Conservation (phyloP, 2,113 vertebrate genomes). For the Setophaga petechia region DNA sequence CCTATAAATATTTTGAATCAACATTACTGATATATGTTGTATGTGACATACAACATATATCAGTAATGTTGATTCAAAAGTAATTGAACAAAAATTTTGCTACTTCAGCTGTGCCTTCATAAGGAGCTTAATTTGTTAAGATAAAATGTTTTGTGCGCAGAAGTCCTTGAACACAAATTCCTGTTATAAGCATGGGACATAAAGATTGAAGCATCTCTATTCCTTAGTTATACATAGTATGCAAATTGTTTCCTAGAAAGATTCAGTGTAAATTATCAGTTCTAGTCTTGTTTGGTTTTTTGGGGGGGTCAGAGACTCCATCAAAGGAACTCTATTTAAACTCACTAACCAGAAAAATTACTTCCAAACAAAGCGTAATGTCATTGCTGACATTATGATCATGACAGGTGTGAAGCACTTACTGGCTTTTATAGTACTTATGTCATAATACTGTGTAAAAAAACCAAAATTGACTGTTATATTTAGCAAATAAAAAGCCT, state of each 20-base stretch:
- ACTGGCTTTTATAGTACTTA: background rate
- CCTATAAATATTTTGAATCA: too few relatives aligned
- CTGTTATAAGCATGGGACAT: background rate
- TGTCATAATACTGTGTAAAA: background rate
- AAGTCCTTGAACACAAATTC: background rate
- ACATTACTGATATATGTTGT: too few relatives aligned
- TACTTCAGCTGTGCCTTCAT: background rate
- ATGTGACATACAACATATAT: background rate
- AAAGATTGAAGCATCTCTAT: background rate
- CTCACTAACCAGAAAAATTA: background rate
- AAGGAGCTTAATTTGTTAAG: background rate
- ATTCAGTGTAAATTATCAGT: background rate
- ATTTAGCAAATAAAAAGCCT: constrained; percentile 35
- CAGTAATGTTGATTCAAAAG: background rate
- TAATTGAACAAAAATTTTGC: background rate
- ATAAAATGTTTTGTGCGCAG: background rate
- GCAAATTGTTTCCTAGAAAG: background rate
- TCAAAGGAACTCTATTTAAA: background rate
- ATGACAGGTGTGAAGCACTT: constrained; percentile 10
- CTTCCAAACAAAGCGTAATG: background rate
- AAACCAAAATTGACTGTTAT: background rate
- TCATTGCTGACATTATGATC: background rate
- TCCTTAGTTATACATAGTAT: background rate
- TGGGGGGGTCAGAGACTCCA: background rate
- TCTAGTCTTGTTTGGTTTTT: background rate